Percentiles rank a stretch among this genome's conserved stretches.
Evolutionary conservation across 1,140 invertebrate species (phyloP).

Genomic region (Brachionus plicatilis): DNA sequence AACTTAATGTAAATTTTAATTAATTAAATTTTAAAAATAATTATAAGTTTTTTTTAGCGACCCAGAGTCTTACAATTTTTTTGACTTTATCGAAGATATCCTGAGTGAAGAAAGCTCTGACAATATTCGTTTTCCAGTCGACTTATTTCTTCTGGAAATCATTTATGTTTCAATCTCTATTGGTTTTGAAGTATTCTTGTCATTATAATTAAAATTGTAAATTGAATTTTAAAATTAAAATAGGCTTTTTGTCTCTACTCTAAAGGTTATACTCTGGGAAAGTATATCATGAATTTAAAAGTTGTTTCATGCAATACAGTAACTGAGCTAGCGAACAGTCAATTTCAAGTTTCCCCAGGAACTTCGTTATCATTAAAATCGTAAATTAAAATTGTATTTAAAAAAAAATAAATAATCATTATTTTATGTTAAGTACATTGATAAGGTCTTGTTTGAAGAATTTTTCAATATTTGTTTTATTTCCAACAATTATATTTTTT

Average conservation of each 20-base stretch:
- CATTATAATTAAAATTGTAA: no score
- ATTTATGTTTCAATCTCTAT: conserved; percentile 23
- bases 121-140: background rate
- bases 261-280: conserved; percentile 29
- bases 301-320: background rate
- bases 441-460: conserved; percentile 19
- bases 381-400: background rate
- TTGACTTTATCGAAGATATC: conserved; percentile 25
- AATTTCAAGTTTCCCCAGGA: background rate
- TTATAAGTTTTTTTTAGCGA: conserved; percentile 13
- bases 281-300: conserved; percentile 26
- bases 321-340: background rate
- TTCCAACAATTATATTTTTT: conserved; percentile 36
- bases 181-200: background rate
- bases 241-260: conserved; percentile 15
- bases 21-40: no score
- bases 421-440: background rate
- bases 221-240: no score
- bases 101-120: background rate
- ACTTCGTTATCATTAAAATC: background rate
- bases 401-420: background rate
- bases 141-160: conserved; percentile 4
- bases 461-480: conserved; percentile 38
- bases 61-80: conserved; percentile 4
- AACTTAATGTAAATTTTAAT: background rate